phyloP scores from a whole-genome alignment of 2,113 vertebrate species.

The Podilymbus podiceps region DNA sequence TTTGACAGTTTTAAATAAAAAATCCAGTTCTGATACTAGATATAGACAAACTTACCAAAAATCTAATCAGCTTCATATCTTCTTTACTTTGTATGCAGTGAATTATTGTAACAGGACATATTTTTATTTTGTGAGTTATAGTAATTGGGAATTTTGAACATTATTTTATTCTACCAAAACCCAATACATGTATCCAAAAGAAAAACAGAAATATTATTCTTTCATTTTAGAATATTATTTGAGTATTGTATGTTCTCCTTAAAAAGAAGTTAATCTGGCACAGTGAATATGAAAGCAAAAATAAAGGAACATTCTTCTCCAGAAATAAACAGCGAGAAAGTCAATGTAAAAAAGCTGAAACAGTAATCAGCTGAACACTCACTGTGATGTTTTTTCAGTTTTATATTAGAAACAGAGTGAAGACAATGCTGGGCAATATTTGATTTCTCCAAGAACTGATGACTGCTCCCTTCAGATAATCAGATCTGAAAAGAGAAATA shows the following conservation, averaged over 20 bases:
- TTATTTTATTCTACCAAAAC: neutral
- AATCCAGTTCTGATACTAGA: neutral
- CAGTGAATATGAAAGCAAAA: neutral
- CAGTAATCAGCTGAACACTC: neutral
- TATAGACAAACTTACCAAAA: neutral
- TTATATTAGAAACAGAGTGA: neutral
- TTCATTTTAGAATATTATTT: neutral
- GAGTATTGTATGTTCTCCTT: neutral
- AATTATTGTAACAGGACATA: neutral
- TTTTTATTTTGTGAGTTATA: neutral
- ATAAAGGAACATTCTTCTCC: neutral
- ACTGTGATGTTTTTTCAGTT: neutral
- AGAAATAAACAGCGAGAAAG: neutral
- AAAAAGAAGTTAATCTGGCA: neutral
- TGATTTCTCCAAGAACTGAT: neutral
- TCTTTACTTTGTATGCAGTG: neutral
- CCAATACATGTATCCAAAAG: neutral
- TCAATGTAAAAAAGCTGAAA: neutral
- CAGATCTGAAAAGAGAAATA: neutral
- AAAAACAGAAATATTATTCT: neutral
- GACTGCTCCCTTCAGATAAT: neutral
- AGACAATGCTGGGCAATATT: neutral
- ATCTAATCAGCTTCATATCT: neutral
- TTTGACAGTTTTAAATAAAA: neutral
- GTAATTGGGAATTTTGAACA: neutral